Evolutionary conservation across 1,140 invertebrate genomes (phyloP), one percentile per base, ranked within the genome.

Genomic region (Megathymus violae): DNA sequence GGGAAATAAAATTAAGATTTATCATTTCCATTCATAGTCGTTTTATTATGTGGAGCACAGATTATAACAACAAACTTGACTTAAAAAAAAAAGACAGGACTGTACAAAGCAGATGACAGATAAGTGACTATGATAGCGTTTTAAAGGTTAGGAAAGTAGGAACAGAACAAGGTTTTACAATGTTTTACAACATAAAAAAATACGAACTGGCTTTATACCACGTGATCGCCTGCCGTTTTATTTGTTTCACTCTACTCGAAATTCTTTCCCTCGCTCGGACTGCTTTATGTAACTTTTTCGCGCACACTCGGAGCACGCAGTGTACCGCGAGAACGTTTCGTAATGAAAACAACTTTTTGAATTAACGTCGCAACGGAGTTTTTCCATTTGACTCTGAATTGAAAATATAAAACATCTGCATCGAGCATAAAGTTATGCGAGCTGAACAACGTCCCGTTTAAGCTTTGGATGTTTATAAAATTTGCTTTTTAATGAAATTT

Each of bases 271-370:
- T 78, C 74, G 71, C 78, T 79, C 69, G 69, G 58, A 60, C 67
- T 82, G 82, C 78, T 85, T 83, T 83, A 85, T 86, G 76, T 75
- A 80, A 84, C 73, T 80, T 71, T 71, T 74, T 68, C 67, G 66
- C 75, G 67, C 71, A 67, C 66, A 56, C 70, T 67, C 72, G 70
- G 50, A 65, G 66, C 64, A 71, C 68, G 62, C 83, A 79, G 63
- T 77, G 73, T 77, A 74, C 75, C 82, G 74, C 76, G 77, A 82
- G 69, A 79, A 62, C 76, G 78, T 77, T 78, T 54, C 67, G 69
- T 85, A 87, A 86, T 87, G 85, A 86, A 88, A 88, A 82, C 81
- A 85, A 89, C 85, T 89, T 89, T 87, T 85, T 85, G 83, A 85
- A 90, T 87, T 85, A 85, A 83, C 78, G 81, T 88, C 78, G 77